Conservation (phyloP, 2,888 invertebrate genomes). For the Troides oblongomaculatus region DNA sequence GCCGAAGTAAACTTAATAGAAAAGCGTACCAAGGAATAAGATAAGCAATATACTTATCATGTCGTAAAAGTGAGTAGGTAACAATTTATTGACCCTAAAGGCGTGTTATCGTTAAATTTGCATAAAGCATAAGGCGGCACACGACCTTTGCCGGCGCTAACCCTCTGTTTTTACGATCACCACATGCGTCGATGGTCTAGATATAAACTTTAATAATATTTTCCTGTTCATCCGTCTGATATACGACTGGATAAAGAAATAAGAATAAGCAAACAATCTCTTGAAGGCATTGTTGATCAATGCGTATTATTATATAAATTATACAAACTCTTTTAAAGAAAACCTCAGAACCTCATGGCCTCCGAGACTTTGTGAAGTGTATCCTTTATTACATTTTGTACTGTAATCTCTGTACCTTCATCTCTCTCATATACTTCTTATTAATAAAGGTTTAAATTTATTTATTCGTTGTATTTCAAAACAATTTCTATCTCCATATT, state of each 20-base stretch:
- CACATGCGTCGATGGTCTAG: slow-evolving; percentile 49
- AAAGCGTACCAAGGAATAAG: slow-evolving; percentile 49
- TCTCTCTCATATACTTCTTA: no score
- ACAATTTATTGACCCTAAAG: slow-evolving; percentile 77
- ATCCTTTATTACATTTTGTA: no score
- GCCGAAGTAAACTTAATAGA: slow-evolving; percentile 50
- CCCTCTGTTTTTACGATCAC: slow-evolving; percentile 66
- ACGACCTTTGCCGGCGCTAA: slow-evolving; percentile 53
- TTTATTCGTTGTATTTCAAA: no score
- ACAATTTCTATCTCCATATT: no score
- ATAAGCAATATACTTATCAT: slow-evolving; percentile 74
- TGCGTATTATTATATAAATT: slow-evolving; percentile 7
- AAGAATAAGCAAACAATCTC: slow-evolving; percentile 2
- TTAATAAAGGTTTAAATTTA: no score
- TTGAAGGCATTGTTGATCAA: slow-evolving; percentile 9
- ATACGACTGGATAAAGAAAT: slow-evolving; percentile 25
- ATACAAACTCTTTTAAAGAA: no score
- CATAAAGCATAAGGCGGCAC: slow-evolving; percentile 59
- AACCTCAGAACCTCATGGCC: no score
- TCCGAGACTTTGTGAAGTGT: not conserved
- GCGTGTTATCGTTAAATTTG: slow-evolving; percentile 75
- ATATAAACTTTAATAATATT: slow-evolving; percentile 44
- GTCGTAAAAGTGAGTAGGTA: slow-evolving; percentile 72
- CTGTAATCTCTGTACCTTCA: no score
- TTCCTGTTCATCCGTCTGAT: slow-evolving; percentile 32